Evolutionary conservation across 1,140 invertebrate species (phyloP), one percentile per base, ranked within the genome.

Genomic region (Drosophila littoralis): DNA sequence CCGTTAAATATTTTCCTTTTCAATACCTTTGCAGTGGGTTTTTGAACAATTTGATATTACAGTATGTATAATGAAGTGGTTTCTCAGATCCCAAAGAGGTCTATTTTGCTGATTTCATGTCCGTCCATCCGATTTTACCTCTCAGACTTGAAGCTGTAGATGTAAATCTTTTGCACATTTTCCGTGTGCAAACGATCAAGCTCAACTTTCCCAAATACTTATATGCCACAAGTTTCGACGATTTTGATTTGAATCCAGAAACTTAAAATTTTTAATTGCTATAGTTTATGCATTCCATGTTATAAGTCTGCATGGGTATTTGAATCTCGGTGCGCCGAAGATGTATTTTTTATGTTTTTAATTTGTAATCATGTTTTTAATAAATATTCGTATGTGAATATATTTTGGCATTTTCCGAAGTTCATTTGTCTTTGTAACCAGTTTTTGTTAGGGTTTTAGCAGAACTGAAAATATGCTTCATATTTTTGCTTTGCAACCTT

Each of bases 381-480:
- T 13, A 42, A 50, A n/a, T 9, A 57, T 55, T 64, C 33, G 28
- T 36, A 63, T 45, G 46, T 54, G 32, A 54, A 40, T 40, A 66
- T 70, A 12, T 63, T 54, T 65, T 71, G 51, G 43, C 8, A 22
- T 50, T 57, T 57, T 64, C 42, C 17, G n/a, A 43, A 55, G 22
- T 75, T 77, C 17, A n/a, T 60, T 81, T 75, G 63, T 50, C 50
- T 45, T 64, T 75, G 55, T 59, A 72, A 75, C 75, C 78, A 59
- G 40, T 71, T 80, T 84, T 79, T 67, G 75, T 84, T 84, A 32
- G 45, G 43, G 55, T 60, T 69, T 77, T 78, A 70, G 64, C 75
- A 66, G 73, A 77, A 88, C 83, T 89, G 77, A 79, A 83, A 65
- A 70, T 60, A 65, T 77, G 79, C 70, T 81, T 77, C 43, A 48